These are phyloP conservation scores for Tylochromis polylepis DNA, from an alignment of 2,113 vertebrate genomes.

Conservation along the genomic window DNA sequence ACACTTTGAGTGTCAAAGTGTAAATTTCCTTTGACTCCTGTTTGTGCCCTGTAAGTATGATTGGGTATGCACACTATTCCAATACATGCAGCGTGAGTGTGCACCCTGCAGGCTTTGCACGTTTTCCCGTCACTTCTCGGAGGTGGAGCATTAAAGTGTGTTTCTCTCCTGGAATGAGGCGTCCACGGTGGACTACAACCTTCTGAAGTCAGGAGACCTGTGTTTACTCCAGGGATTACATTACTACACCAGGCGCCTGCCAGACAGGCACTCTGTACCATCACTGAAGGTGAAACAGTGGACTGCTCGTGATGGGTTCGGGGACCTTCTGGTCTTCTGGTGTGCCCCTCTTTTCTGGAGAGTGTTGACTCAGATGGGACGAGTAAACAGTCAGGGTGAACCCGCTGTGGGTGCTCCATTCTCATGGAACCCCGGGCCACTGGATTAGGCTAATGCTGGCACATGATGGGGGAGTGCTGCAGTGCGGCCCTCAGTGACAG, in stretches of 20 bases:
- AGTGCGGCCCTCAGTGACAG: conserved; percentile 73
- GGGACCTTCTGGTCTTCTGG: conserved; percentile 29
- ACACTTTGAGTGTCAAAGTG: neutral
- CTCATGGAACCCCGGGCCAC: conserved; percentile 67
- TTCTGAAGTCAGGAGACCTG: conserved; percentile 29
- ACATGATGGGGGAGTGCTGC: conserved; percentile 50
- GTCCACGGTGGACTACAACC: neutral
- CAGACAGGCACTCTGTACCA: conserved; percentile 1
- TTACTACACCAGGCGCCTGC: conserved; percentile 48
- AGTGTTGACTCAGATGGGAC: conserved; percentile 83
- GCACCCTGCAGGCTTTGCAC: neutral
- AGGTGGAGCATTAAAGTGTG: conserved; percentile 20
- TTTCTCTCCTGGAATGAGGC: neutral
- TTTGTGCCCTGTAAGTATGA: neutral
- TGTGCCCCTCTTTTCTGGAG: conserved; percentile 49
- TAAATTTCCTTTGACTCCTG: neutral
- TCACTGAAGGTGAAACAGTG: conserved; percentile 44
- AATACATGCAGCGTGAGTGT: neutral
- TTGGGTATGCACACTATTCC: neutral
- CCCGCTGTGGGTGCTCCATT: conserved; percentile 69
- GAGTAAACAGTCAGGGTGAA: conserved; percentile 73
- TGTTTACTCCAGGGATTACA: conserved; percentile 63
- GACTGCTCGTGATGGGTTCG: neutral
- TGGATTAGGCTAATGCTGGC: conserved; percentile 83
- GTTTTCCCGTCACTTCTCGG: conserved; percentile 1